phyloP scores from a whole-genome alignment of 2,113 vertebrate genomes.

The Prinia subflava region DNA sequence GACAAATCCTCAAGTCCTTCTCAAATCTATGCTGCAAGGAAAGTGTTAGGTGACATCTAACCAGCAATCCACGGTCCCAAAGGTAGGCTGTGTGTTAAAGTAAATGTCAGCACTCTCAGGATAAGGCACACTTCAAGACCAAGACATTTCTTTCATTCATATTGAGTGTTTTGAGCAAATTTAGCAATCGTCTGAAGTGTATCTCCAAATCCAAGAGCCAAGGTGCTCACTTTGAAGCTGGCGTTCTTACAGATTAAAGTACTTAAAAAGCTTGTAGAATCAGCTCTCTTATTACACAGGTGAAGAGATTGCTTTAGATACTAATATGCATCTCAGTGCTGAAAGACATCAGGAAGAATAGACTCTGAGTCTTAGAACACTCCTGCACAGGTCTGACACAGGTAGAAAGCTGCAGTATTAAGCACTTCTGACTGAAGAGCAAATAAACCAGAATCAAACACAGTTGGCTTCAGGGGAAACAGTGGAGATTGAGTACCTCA shows the following conservation, averaged over 20 bases:
- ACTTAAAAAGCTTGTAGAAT: conserved; percentile 21
- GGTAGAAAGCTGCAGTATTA: neutral
- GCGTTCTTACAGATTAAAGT: conserved; percentile 16
- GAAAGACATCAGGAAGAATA: neutral
- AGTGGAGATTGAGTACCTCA: neutral
- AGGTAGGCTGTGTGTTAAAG: neutral
- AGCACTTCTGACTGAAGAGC: neutral
- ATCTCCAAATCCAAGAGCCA: neutral
- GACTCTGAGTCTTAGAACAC: neutral
- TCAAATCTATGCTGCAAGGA: neutral
- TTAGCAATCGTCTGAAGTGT: neutral
- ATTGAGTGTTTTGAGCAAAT: neutral
- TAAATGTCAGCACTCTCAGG: neutral
- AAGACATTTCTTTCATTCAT: neutral
- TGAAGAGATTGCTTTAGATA: neutral
- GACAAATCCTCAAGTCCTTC: neutral
- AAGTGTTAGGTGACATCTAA: neutral
- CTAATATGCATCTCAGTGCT: neutral
- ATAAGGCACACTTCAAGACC: neutral
- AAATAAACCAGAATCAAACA: neutral
- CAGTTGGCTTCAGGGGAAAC: neutral
- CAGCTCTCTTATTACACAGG: neutral
- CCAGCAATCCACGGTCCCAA: neutral
- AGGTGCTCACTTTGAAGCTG: neutral
- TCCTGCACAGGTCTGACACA: neutral